Base-by-base conservation (phyloP, 1,140 invertebrate species). In the Ganaspis sp. region DNA sequence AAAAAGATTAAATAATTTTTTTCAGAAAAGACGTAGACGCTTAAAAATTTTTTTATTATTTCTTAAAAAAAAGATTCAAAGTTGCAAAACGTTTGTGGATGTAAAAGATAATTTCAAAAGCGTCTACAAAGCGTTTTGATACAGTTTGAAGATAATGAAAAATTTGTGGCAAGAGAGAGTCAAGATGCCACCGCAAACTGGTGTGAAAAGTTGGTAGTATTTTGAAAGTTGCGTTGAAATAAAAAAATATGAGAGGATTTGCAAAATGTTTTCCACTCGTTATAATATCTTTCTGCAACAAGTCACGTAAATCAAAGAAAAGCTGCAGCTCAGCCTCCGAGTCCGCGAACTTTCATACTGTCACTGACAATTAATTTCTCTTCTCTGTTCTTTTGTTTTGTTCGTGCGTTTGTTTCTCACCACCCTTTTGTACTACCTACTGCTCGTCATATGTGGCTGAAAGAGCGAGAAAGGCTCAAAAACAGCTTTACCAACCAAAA, bases 311-410 rank as follows among this genome's bases (percentile, higher is more conserved):
- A 64, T 64, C 58, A 64, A 26, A n/a, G 58, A 64, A 64, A 64
- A 64, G 23, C 58, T 64, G 58, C 23, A 64, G 23, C 54, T 64
- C 23, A 45, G n/a, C 21, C 9, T 26, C 58, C 23, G 58, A 64
- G 58, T 64, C 58, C 5, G 58, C 23, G 53, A 72, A 72, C 64
- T 72, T 72, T 49, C 74, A 45, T 77, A 74, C 82, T 86, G 85
- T 75, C 78, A 73, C 78, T 86, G 85, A 86, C 86, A 87, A 87
- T 85, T 87, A 86, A 87, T 87, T 87, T 87, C 84, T 84, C 84
- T 85, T 83, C 80, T 75, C 70, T 77, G 78, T 77, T 73, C 75
- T 74, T 83, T 75, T 76, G 80, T 85, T 82, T 77, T 75, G 53
- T 78, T 77, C 75, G 72, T 49, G 38, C 76, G 70, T 53, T 21